These are phyloP conservation scores for Callospermophilus lateralis DNA, from an alignment of 2,113 vertebrate species.

Conservation along the genomic window DNA sequence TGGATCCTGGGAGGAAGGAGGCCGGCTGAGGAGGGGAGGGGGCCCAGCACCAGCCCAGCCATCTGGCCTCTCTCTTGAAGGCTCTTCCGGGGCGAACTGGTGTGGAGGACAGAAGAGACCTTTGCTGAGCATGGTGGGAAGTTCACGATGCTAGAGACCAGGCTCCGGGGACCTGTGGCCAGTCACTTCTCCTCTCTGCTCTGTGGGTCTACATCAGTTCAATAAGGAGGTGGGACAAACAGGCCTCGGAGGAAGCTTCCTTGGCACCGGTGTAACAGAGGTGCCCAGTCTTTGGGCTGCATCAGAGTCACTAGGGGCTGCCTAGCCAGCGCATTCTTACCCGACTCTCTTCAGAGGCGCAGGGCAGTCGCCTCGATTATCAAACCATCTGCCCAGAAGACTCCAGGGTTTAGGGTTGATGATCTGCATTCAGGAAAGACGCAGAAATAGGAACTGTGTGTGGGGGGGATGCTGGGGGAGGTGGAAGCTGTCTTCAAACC, in stretches of 20 bases:
- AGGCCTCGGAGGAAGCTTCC: background rate
- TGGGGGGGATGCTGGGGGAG: too few relatives aligned
- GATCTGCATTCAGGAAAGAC: background rate
- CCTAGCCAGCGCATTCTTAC: background rate
- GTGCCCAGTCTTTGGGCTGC: background rate
- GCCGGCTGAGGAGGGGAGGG: too few relatives aligned
- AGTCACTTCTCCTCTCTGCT: background rate
- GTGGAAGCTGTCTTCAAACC: background rate
- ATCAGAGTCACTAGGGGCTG: background rate
- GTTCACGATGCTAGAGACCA: background rate
- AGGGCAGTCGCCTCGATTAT: background rate
- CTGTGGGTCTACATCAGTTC: background rate
- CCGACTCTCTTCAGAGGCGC: background rate
- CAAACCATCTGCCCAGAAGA: background rate
- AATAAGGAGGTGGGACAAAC: background rate
- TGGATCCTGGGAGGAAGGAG: background rate
- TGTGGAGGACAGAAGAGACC: background rate
- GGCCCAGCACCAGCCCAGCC: too few relatives aligned
- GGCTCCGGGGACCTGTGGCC: fast-evolving
- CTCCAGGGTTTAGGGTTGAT: background rate
- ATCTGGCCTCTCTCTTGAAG: background rate
- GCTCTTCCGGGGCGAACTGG: background rate
- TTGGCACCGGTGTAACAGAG: background rate
- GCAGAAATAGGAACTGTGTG: background rate
- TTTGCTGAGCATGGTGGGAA: background rate